Base-by-base conservation (phyloP, 2,797 vertebrate species). In the Iguana delicatissima region DNA sequence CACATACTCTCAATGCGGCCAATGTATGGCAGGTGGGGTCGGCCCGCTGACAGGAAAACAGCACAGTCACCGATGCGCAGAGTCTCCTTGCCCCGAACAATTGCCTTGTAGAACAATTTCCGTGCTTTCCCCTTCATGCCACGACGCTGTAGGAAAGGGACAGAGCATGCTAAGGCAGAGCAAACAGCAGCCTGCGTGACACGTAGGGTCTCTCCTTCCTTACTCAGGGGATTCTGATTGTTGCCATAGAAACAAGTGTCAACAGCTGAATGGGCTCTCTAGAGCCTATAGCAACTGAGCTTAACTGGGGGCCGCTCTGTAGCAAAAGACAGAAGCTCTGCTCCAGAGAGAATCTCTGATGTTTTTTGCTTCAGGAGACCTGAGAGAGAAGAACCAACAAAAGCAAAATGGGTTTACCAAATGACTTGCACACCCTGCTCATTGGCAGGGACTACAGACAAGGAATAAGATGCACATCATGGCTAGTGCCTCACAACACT, bases 71-170 rank as follows among this genome's bases (percentile, higher is more conserved):
- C 99, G 2, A 99, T 97, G 59, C 97, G 98, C 91, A 99, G 98
- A 0, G 97, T 98, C 97, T 99, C 99, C 97, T 98, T 98, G 94
- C 99, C 99, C 76, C 98, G 98, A 84, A 98, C 98, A 4, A 99
- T 98, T 85, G 99, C 99, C 98, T 99, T 99, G 96, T 99, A 99
- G 97, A 99, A 99, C 85, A 99, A 98, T 97, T 99, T 99, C 95
- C 98, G 97, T 64, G 99, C 99, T 95, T 99, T 99, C 50, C 99
- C 99, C 96, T 99, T 99, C 93, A 99, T 97, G 95, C 99, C 99
- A 74, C 99, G 98, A 81, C 99, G 98, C 99, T 99, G 97, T 32
- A 87, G 86, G 86, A 69, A 22, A 79, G 74, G 87, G 69, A 84
- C 6, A 72, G 59, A 69, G 79, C 46, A 69, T 83, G 46, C 59